These are phyloP conservation scores for Cathartes aura DNA, from an alignment of 2,113 vertebrate genomes.

Conservation along the genomic window DNA sequence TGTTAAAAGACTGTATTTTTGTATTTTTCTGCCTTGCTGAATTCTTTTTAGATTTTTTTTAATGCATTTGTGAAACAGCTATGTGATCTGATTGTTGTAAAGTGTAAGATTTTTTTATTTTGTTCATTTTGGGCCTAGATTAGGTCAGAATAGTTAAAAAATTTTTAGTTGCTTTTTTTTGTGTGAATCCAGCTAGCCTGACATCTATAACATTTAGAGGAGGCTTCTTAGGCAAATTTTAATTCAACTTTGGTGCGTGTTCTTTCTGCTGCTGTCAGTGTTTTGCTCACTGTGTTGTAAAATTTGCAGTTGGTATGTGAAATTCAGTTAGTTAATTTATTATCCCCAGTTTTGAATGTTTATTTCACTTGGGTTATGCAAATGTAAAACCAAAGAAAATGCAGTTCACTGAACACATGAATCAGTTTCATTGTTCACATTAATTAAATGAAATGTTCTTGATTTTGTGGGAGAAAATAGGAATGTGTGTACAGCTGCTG, in stretches of 20 bases:
- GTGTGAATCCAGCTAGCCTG: background rate
- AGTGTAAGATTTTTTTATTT: background rate
- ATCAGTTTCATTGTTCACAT: background rate
- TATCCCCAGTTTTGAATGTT: background rate
- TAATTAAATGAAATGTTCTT: slow-evolving; percentile 12
- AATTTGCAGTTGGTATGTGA: background rate
- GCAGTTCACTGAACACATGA: background rate
- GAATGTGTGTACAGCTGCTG: background rate
- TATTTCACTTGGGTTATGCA: background rate
- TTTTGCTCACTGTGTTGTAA: background rate
- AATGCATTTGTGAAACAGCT: background rate
- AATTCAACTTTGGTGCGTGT: background rate
- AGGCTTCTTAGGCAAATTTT: background rate
- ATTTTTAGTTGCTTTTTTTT: background rate
- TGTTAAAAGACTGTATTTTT: background rate
- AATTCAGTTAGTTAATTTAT: background rate
- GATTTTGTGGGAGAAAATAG: slow-evolving; percentile 4
- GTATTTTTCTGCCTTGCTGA: background rate
- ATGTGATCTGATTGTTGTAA: background rate
- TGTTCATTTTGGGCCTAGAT: background rate
- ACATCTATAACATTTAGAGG: background rate
- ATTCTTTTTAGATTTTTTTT: background rate
- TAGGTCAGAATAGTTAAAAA: background rate
- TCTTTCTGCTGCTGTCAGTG: background rate
- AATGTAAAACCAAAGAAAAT: background rate